phyloP scores from a whole-genome alignment of 2,113 vertebrate species.

The Sterna hirundo region DNA sequence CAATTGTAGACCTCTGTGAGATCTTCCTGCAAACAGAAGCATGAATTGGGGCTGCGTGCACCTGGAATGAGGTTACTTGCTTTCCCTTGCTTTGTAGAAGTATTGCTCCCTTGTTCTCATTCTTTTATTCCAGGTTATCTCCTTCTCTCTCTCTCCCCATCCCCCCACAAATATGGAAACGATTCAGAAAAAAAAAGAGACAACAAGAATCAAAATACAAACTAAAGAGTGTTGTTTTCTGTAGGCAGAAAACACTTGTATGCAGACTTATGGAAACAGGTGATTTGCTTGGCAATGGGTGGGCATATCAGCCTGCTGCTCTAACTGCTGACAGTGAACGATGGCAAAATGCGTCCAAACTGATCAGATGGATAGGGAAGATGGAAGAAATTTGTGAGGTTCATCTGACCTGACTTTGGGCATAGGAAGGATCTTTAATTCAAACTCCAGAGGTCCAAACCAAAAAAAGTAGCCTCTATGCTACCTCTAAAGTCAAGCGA shows the following conservation, averaged over 20 bases:
- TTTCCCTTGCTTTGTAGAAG: not conserved
- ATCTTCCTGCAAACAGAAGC: not conserved
- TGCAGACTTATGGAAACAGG: not conserved
- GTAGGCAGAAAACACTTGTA: not conserved
- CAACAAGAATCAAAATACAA: not conserved
- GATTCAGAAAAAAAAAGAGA: not conserved
- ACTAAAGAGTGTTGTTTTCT: not conserved
- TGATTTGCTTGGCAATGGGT: not conserved
- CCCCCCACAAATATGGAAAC: not conserved
- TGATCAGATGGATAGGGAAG: not conserved
- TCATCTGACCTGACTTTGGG: not conserved
- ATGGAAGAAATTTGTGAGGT: not conserved
- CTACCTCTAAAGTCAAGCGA: not conserved
- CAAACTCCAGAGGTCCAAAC: not conserved
- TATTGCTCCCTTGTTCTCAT: not conserved
- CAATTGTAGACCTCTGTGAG: not conserved
- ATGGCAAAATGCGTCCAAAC: not conserved
- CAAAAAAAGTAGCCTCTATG: not conserved
- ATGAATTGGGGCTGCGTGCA: fast-evolving
- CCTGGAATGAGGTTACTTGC: not conserved
- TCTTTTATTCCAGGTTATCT: not conserved
- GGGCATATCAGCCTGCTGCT: not conserved
- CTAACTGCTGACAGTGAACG: not conserved
- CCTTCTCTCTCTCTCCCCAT: not conserved
- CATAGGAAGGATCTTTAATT: not conserved